A percentile compares a stretch with the other conserved stretches of the same genome.
Evolutionary conservation across 1,140 invertebrate genomes (phyloP).

Genomic region (Dinoponera quadriceps): DNA sequence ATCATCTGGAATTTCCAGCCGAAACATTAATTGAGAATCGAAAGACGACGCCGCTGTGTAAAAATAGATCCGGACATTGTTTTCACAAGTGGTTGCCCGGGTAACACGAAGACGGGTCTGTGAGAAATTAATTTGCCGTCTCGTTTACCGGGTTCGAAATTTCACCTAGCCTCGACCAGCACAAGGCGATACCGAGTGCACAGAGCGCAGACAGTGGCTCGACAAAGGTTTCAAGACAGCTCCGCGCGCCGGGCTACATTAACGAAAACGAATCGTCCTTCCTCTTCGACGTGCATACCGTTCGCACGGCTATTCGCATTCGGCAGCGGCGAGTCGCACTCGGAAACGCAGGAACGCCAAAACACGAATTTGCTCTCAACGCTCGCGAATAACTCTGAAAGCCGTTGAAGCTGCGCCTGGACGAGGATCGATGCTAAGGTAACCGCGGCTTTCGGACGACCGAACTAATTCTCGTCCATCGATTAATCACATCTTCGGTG

Average conservation of each 20-base stretch:
- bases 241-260: conserved; percentile 30
- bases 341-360: conserved; percentile 56
- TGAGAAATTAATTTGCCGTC: too few species aligned
- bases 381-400: conserved; percentile 60
- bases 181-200: not conserved
- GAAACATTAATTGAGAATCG: too few species aligned
- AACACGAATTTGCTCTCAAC: conserved; percentile 64
- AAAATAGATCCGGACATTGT: too few species aligned
- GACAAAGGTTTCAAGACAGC: conserved; percentile 36
- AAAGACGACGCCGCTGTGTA: too few species aligned
- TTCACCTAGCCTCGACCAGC: conserved; percentile 5
- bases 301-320: conserved; percentile 15
- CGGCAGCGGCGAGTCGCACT: conserved; percentile 30
- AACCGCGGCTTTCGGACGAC: conserved; percentile 51
- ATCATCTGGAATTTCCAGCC: too few species aligned
- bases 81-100: too few species aligned
- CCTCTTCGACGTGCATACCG: conserved; percentile 51
- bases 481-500: conserved; percentile 48
- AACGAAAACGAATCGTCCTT: conserved; percentile 58
- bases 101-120: too few species aligned
- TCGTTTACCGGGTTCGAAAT: not conserved
- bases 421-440: conserved; percentile 61
- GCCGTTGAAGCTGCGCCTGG: conserved; percentile 56
- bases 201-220: not conserved
- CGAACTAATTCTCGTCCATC: conserved; percentile 42